Evolutionary conservation across 1,140 invertebrate species (phyloP), one percentile per base, ranked within the genome.

Genomic region (Drosophila albomicans): DNA sequence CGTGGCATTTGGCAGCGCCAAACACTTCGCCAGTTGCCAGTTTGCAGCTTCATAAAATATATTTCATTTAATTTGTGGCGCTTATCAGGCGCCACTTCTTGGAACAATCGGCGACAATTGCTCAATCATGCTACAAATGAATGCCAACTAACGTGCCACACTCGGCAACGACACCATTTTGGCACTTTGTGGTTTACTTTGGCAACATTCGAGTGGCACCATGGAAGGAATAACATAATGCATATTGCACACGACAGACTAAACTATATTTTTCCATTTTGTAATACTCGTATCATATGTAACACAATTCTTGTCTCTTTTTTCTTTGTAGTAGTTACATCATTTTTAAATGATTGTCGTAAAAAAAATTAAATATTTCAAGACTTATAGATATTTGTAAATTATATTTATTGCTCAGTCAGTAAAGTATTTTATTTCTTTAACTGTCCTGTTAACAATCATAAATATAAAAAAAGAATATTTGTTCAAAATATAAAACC

Each of bases 51-150:
- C 66, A 72, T 71, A 69, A 68, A 67, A 67, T 81, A 74, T 68
- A 87, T 73, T 91, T 91, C 78, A 91, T 82, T 91, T 86, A 77
- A 91, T 91, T 91, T 91, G 78, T 74, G 76, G 77, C 75, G 80
- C 75, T 91, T 91, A 91, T 91, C 87, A 87, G 88, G 88, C 82
- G 87, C 88, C 87, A 87, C 61, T 59, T 64, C 56, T 46, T 43
- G 15, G 71, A 65, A 65, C 82, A 72, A 86, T 86, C 84, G 82
- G 82, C 87, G 82, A 87, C 82, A 86, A 86, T 87, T 86, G 82
- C 82, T 82, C 77, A 85, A 86, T 84, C 77, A 66, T 46, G 52
- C 68, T 77, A 70, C 67, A 87, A 86, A 82, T 81, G 52, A 63
- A 63, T 8, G 48, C 30, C 51, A 54, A 54, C 51, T 15, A 54